Evolutionary conservation across 2,113 vertebrate genomes (phyloP).

Genomic region (Epinephelus cyanopodus): DNA sequence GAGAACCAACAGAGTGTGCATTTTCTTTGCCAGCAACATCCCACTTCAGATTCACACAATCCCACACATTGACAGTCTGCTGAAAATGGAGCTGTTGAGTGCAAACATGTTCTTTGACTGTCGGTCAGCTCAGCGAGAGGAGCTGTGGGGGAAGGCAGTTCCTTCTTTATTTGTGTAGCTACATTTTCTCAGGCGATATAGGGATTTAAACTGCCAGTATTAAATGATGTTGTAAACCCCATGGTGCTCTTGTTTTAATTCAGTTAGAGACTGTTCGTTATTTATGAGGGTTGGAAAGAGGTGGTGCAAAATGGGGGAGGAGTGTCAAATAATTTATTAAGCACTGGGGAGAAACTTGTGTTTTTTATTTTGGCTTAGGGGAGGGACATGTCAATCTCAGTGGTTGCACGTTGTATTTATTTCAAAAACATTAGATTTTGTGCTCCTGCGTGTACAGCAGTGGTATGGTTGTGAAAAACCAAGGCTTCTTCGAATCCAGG

Average conservation of each 20-base stretch:
- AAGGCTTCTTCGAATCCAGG: too few species aligned
- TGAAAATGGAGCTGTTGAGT: slow-evolving; percentile 2
- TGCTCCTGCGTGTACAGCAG: too few species aligned
- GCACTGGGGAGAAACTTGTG: too few species aligned
- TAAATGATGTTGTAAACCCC: not conserved
- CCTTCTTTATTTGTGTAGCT: not conserved
- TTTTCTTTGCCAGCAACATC: slow-evolving; percentile 12
- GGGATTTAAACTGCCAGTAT: not conserved
- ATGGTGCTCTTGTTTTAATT: not conserved
- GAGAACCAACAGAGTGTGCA: not conserved
- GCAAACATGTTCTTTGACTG: slow-evolving; percentile 29
- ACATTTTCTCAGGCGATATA: not conserved
- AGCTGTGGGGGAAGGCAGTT: not conserved
- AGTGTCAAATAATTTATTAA: too few species aligned
- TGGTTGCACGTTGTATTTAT: too few species aligned
- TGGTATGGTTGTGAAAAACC: too few species aligned
- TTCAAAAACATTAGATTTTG: too few species aligned
- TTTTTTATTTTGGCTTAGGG: too few species aligned
- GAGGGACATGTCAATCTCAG: too few species aligned
- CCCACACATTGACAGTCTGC: slow-evolving; percentile 28
- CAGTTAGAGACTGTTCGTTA: not conserved
- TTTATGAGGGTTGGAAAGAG: too few species aligned
- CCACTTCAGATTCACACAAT: slow-evolving; percentile 25
- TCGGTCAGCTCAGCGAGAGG: not conserved
- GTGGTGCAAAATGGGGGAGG: too few species aligned